Conservation (phyloP, 2,113 vertebrate genomes). For the Abramis brama region DNA sequence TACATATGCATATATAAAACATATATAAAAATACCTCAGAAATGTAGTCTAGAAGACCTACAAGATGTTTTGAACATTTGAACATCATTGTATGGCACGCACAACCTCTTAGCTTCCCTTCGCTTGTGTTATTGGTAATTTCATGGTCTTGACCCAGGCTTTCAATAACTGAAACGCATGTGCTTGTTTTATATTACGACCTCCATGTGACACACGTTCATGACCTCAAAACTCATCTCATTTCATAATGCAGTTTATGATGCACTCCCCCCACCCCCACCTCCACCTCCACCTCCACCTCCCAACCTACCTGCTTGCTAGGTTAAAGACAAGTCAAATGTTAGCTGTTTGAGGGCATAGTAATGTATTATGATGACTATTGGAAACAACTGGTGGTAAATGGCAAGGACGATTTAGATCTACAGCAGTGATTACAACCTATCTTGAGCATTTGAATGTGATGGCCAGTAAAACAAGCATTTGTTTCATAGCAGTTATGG, state of each 20-base stretch:
- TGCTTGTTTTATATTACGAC: conserved; percentile 37
- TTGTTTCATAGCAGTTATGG: background rate
- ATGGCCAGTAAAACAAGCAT: background rate
- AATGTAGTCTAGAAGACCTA: background rate
- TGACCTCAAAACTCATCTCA: conserved; percentile 41
- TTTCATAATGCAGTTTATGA: conserved; percentile 44
- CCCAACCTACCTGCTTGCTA: conserved; percentile 2
- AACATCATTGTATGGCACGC: conserved; percentile 7
- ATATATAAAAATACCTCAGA: background rate
- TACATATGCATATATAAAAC: no score
- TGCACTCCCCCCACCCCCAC: conserved; percentile 1
- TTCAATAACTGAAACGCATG: conserved; percentile 28
- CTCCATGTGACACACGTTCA: conserved; percentile 35
- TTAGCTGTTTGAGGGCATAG: conserved; percentile 13
- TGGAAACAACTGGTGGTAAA: conserved; percentile 27
- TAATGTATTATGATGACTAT: background rate
- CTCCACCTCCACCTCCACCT: background rate
- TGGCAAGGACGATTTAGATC: conserved; percentile 5
- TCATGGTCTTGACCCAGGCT: conserved; percentile 44
- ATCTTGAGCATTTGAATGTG: background rate
- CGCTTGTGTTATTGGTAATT: conserved; percentile 28
- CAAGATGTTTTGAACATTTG: conserved; percentile 1
- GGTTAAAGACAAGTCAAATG: conserved; percentile 28
- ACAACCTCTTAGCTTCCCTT: conserved; percentile 10
- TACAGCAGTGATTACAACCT: background rate